Percentiles rank a stretch among this genome's conserved stretches.
Conservation (phyloP, 1,140 invertebrate species). For the Drosophila sucinea region DNA sequence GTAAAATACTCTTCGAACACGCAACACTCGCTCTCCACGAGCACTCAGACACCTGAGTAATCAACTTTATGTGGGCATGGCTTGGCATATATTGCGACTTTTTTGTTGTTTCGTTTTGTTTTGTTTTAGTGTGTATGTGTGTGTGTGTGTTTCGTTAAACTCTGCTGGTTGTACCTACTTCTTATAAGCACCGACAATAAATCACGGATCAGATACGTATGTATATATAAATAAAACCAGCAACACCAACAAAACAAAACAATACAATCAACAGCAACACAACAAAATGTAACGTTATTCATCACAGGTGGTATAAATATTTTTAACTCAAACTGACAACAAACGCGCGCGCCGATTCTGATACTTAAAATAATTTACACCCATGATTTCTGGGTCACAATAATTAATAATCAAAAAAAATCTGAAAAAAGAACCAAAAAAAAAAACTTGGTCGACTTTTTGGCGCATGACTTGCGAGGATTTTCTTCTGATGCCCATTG, state of each 20-base stretch:
- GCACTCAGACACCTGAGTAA: slow-evolving; percentile 74
- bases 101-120: slow-evolving; percentile 27
- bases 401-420: slow-evolving; percentile 58
- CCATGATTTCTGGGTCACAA: slow-evolving; percentile 72
- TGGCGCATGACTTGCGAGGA: slow-evolving; percentile 57
- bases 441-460: slow-evolving; percentile 54
- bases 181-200: slow-evolving; percentile 50
- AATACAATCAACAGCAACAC: slow-evolving; percentile 28
- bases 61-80: slow-evolving; percentile 76
- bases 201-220: slow-evolving; percentile 48
- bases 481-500: background rate
- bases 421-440: background rate
- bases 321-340: slow-evolving; percentile 68
- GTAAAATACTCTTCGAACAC: slow-evolving; percentile 19
- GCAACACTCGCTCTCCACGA: slow-evolving; percentile 12
- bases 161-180: slow-evolving; percentile 53
- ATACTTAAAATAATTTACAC: slow-evolving; percentile 40
- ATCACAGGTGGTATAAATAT: slow-evolving; percentile 79
- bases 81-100: slow-evolving; percentile 24
- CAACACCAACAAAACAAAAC: slow-evolving; percentile 40
- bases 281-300: slow-evolving; percentile 78
- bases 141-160: slow-evolving; percentile 42
- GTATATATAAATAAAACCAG: slow-evolving; percentile 28
- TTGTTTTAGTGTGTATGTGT: too few relatives aligned
- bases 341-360: slow-evolving; percentile 65